A percentile compares a stretch with the other conserved stretches of the same genome.
Evolutionary conservation across 2,797 vertebrate species (phyloP).

Genomic region (Squalus acanthias): DNA sequence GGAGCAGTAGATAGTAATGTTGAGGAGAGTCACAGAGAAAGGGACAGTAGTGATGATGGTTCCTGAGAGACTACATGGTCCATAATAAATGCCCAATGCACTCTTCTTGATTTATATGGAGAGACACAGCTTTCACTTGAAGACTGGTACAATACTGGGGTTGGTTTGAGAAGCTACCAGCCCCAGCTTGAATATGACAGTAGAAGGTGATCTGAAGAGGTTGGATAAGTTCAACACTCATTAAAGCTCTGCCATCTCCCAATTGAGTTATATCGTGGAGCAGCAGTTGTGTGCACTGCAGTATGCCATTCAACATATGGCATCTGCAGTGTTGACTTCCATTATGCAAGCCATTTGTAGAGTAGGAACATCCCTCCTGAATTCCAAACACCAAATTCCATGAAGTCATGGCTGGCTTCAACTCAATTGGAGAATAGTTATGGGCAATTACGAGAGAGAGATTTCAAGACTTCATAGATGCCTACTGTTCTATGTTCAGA

Average conservation of each 20-base stretch:
- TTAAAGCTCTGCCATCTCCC: neutral
- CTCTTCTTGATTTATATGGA: neutral
- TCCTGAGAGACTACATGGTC: neutral
- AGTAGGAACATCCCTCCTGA: neutral
- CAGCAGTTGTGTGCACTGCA: neutral
- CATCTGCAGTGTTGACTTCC: neutral
- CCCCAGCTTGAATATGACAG: neutral
- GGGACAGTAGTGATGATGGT: neutral
- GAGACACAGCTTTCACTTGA: neutral
- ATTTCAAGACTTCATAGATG: neutral
- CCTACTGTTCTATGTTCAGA: neutral
- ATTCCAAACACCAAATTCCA: neutral
- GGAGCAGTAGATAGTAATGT: neutral
- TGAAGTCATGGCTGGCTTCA: neutral
- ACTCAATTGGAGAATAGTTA: neutral
- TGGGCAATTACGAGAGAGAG: neutral
- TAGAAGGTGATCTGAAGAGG: neutral
- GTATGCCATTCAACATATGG: neutral
- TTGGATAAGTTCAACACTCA: neutral
- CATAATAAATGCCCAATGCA: neutral
- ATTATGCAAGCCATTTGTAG: neutral
- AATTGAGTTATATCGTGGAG: neutral
- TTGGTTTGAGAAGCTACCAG: neutral
- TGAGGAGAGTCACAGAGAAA: neutral
- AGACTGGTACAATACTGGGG: neutral